Base-by-base conservation (phyloP, 2,888 invertebrate species). In the Taenaris catops region DNA sequence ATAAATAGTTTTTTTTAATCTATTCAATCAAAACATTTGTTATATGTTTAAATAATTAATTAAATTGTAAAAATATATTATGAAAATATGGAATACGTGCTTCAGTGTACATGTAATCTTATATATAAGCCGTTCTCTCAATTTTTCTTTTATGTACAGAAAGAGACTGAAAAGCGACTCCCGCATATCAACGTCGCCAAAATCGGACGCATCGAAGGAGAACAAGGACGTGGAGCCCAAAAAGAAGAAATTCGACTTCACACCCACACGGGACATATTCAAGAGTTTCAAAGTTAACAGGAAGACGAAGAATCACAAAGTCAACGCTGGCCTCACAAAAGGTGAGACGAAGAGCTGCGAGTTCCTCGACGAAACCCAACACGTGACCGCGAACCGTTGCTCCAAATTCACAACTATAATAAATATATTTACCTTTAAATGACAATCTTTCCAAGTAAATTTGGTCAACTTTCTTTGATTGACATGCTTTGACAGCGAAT, bases 121-220 rank as follows among this genome's bases (percentile, higher is more conserved):
- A n/a, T n/a, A n/a, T n/a, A n/a, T n/a, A n/a, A n/a, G n/a, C n/a
- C n/a, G n/a, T n/a, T n/a, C n/a, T n/a, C n/a, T n/a, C n/a, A n/a
- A n/a, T n/a, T n/a, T n/a, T 25, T 6, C n/a, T 5, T 27, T 10
- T 1, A 14, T 8, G 34, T 45, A 3, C 55, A 80, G 80, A 41
- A 87, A 86, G 63, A 67, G 87, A 33, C 70, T 87, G 44, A 87
- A 87, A 61, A 87, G 87, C 61, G 87, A 87, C 54, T 84, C 87
- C 0, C 78, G 83, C 44, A 45, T 74, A 38, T 51, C 57, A 10
- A 58, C 58, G 39, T 70, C 75, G 0, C 71, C 76, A 0, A 83
- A 84, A 53, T 72, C 73, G 0, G 80, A 83, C 34, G 58, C 61
- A 0, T 46, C 69, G n/a, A 79, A 80, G 39, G 83, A 73, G 19